Conservation (phyloP, 2,113 vertebrate genomes). For the Crotophaga sulcirostris region DNA sequence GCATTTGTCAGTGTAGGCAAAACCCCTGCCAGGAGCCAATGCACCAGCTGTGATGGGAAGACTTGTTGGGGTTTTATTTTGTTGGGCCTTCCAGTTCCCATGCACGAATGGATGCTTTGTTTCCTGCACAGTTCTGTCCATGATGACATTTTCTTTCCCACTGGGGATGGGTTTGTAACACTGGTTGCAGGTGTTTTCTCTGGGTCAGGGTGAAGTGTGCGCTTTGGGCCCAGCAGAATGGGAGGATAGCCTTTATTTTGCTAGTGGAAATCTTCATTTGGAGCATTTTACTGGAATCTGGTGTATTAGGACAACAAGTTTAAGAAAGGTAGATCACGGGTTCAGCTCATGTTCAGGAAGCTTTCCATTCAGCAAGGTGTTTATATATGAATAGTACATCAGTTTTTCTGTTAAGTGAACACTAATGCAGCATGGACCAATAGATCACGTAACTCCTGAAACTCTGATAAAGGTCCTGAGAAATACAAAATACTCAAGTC, state of each 20-base stretch:
- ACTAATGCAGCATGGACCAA: background rate
- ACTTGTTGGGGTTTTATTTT: background rate
- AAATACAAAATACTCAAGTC: background rate
- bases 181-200: background rate
- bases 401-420: background rate
- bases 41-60: background rate
- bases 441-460: background rate
- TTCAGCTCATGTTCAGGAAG: background rate
- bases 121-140: rapidly evolving
- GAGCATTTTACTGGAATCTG: background rate
- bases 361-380: background rate
- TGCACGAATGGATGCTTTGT: rapidly evolving
- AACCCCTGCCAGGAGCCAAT: background rate
- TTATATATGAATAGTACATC: background rate
- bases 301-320: background rate
- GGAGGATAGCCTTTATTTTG: background rate
- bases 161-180: rapidly evolving
- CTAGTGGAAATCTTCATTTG: background rate
- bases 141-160: background rate
- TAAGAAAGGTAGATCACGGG: background rate
- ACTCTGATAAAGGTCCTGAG: background rate
- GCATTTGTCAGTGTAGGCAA: background rate
- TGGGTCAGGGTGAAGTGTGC: rapidly evolving
- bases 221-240: background rate
- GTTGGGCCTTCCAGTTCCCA: background rate